Evolutionary conservation across 1,140 invertebrate species (phyloP).

Genomic region (Drosophila jambulina): DNA sequence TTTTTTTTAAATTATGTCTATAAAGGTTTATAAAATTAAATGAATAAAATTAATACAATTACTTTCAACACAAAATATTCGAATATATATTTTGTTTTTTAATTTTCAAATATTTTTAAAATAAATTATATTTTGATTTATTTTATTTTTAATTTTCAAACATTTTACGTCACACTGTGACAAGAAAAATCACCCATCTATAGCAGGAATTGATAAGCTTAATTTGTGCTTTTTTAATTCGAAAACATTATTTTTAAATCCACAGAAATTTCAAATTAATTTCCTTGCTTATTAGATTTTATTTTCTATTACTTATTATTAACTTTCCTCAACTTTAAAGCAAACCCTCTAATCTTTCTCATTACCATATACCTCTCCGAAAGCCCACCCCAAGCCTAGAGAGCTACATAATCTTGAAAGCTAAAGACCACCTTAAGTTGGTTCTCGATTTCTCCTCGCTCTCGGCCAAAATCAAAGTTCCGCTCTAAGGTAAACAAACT

Average conservation of each 20-base stretch:
- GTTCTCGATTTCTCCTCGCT: neutral
- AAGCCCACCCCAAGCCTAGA: neutral
- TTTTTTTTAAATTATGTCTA: neutral
- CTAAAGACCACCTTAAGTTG: conserved; percentile 6
- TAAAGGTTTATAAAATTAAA: neutral
- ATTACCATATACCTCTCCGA: neutral
- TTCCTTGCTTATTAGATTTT: neutral
- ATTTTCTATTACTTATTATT: neutral
- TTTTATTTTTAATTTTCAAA: neutral
- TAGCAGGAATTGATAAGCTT: neutral
- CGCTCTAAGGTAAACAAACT: conserved; percentile 69
- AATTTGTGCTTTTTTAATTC: neutral
- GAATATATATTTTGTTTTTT: neutral
- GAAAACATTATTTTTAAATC: neutral
- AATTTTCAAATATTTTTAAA: neutral
- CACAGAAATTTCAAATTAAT: neutral
- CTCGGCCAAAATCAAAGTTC: conserved; percentile 22
- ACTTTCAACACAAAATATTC: neutral
- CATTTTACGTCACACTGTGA: fast-evolving
- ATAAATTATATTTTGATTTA: no score
- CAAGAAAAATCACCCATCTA: neutral
- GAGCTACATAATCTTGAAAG: neutral
- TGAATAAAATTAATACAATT: neutral
- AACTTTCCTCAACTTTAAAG: no score
- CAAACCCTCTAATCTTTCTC: neutral